Evolutionary conservation across 37 sponge, comb jelly and placozoan genomes (phyloP).

Genomic region (Haliclona indistincta): DNA sequence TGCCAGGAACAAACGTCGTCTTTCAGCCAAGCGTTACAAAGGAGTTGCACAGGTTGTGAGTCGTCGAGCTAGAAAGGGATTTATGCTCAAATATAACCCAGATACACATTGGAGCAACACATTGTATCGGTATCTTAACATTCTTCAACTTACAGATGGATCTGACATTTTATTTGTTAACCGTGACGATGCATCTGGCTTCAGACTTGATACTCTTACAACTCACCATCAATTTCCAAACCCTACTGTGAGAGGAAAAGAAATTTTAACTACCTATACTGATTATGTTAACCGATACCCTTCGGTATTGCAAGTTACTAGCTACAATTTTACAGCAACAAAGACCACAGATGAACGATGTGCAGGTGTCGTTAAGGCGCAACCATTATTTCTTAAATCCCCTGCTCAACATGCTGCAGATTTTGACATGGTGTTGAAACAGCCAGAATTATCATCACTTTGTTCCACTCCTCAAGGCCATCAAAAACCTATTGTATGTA

Average conservation of each 20-base stretch:
- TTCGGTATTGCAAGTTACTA: constrained; percentile 12
- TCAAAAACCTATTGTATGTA: not conserved
- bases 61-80: constrained; percentile 29
- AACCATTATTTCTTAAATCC: not conserved
- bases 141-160: constrained; percentile 13
- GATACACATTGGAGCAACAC: constrained; percentile 16
- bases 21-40: constrained; percentile 11
- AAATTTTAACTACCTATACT: constrained; percentile 3
- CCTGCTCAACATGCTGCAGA: constrained; percentile 22
- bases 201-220: constrained; percentile 19
- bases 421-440: not conserved
- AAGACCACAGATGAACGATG: constrained; percentile 13
- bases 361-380: constrained; percentile 27
- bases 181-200: constrained; percentile 34
- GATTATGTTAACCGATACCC: constrained; percentile 16
- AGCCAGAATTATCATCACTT: not conserved
- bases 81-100: constrained; percentile 5
- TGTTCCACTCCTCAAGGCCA: not conserved
- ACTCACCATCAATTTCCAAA: constrained; percentile 6
- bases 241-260: not conserved
- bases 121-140: constrained; percentile 6
- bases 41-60: constrained; percentile 13
- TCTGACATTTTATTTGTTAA: not conserved
- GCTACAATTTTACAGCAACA: constrained; percentile 19
- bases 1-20: constrained; percentile 9